Evolutionary conservation across 2,888 invertebrate species (phyloP).

Genomic region (Megalurothrips usitatus): DNA sequence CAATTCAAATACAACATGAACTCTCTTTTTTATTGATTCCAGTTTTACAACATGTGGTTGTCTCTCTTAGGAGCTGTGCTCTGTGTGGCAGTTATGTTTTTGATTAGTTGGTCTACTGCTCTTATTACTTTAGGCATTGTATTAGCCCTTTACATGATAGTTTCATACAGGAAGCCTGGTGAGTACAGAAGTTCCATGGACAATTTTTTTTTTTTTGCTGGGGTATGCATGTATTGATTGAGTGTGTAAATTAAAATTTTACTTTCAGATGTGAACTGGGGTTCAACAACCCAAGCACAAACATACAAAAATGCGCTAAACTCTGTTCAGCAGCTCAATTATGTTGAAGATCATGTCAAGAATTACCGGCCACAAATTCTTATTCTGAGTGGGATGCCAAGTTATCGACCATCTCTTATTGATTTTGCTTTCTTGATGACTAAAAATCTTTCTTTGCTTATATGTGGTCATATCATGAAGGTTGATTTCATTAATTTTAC

Average conservation of each 20-base stretch:
- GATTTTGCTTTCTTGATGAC: conserved; percentile 90
- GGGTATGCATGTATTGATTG: too few relatives aligned
- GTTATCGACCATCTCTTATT: conserved; percentile 77
- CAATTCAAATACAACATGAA: not conserved
- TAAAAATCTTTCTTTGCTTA: conserved; percentile 82
- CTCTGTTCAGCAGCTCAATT: conserved; percentile 59
- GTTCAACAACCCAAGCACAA: conserved; percentile 59
- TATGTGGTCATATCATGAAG: conserved; percentile 59
- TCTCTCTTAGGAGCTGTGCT: conserved; percentile 77
- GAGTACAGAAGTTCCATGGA: conserved; percentile 36
- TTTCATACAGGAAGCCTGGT: conserved; percentile 91
- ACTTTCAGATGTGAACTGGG: conserved; percentile 57
- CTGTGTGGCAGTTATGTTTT: conserved; percentile 87
- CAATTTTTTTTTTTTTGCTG: too few relatives aligned
- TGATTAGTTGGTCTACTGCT: conserved; percentile 89
- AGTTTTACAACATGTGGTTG: conserved; percentile 92
- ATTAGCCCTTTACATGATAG: conserved; percentile 83
- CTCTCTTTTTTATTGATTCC: conserved; percentile 43
- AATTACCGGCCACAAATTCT: conserved; percentile 93
- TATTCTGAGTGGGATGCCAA: conserved; percentile 79
- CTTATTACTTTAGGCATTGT: conserved; percentile 86
- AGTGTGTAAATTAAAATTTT: not conserved
- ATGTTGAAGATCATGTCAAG: conserved; percentile 93
- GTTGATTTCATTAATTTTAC: conserved; percentile 30
- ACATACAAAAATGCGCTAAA: conserved; percentile 56